phyloP scores from a whole-genome alignment of 2,113 vertebrate species.

The Oryzias melastigma region DNA sequence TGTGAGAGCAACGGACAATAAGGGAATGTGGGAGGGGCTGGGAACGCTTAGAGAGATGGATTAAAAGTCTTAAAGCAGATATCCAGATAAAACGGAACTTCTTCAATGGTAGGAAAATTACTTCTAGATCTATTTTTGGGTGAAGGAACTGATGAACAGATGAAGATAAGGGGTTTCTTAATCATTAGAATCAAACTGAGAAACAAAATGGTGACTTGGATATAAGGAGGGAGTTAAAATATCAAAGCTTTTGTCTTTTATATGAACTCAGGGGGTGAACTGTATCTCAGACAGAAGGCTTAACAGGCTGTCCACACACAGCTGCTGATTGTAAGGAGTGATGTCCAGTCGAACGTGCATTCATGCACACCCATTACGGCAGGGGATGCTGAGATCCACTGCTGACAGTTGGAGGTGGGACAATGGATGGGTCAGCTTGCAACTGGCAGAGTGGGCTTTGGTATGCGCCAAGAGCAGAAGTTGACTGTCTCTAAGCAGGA shows the following conservation, averaged over 20 bases:
- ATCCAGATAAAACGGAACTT: conserved; percentile 23
- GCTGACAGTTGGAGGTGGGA: conserved; percentile 67
- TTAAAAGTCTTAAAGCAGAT: conserved; percentile 18
- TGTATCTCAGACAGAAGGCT: conserved; percentile 28
- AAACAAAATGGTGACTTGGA: too few relatives aligned
- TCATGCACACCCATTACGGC: conserved; percentile 25
- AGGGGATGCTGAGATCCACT: conserved; percentile 32
- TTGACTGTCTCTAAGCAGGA: conserved; percentile 57
- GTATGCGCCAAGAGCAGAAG: conserved; percentile 51
- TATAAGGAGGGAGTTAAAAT: too few relatives aligned
- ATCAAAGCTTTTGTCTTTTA: too few relatives aligned
- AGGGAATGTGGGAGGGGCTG: conserved; percentile 60
- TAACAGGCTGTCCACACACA: conserved; percentile 51
- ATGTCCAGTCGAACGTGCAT: conserved; percentile 42
- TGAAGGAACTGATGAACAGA: too few relatives aligned
- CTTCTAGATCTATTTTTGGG: background rate
- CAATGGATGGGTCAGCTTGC: conserved; percentile 53
- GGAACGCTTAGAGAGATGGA: conserved; percentile 24
- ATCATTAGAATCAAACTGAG: too few relatives aligned
- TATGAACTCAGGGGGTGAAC: too few relatives aligned
- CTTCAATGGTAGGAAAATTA: conserved; percentile 12
- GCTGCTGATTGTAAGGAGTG: conserved; percentile 62
- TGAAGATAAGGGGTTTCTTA: too few relatives aligned
- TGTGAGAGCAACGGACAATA: conserved; percentile 54
- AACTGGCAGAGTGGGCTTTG: conserved; percentile 43